Evolutionary conservation across 2,888 invertebrate genomes (phyloP).

Genomic region (Melanostoma scalare): DNA sequence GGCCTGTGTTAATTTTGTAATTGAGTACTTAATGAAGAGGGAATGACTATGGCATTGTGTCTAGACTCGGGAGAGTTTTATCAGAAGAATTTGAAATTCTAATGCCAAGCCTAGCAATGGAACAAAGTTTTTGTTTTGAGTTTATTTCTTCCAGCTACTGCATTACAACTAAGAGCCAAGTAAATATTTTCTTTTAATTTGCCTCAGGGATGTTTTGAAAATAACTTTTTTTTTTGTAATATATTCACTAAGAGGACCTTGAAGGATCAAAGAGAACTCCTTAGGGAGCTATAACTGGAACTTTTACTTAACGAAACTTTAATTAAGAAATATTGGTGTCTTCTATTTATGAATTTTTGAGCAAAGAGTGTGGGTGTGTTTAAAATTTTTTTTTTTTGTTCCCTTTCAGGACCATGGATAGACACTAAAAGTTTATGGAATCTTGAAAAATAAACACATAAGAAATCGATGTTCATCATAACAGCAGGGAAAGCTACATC

Average conservation of each 20-base stretch:
- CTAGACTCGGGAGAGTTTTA: constrained; percentile 21
- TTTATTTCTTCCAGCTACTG: neutral
- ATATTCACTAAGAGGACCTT: constrained; percentile 8
- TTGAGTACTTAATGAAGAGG: neutral
- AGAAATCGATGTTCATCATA: constrained; percentile 31
- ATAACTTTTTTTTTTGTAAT: constrained; percentile 17
- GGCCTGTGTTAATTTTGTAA: constrained; percentile 2
- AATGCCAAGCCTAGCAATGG: constrained; percentile 9
- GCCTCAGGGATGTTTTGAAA: constrained; percentile 16
- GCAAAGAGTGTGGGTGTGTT: neutral
- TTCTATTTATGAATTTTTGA: no score
- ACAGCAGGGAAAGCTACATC: constrained; percentile 50
- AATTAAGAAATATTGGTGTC: no score
- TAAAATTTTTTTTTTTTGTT: neutral
- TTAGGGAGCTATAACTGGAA: neutral
- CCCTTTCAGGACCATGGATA: constrained; percentile 42
- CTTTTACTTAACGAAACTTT: neutral
- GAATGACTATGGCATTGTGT: neutral
- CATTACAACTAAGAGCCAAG: neutral
- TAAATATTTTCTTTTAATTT: constrained; percentile 29
- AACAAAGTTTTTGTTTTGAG: constrained; percentile 4
- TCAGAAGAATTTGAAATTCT: neutral
- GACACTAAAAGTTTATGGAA: constrained; percentile 28
- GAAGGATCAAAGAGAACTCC: constrained; percentile 1
- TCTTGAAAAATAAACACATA: constrained; percentile 10